A percentile compares a stretch with the other conserved stretches of the same genome.
phyloP scores from a whole-genome alignment of 1,140 invertebrate species.

The Aculops lycopersici region DNA sequence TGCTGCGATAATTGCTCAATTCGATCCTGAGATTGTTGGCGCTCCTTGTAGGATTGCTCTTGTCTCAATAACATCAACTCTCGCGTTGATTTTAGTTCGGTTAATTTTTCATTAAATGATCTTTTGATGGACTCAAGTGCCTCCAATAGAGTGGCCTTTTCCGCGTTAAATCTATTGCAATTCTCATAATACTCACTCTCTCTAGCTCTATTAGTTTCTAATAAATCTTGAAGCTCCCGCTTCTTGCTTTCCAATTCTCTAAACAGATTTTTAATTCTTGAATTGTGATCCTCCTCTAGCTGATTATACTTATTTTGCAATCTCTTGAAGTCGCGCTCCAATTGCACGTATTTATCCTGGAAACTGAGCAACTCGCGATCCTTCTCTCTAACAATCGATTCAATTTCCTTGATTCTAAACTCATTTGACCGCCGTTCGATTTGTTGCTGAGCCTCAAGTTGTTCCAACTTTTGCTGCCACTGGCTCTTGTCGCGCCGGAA shows the following conservation, averaged over 20 bases:
- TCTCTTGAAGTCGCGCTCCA: not conserved
- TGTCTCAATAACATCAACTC: too few relatives aligned
- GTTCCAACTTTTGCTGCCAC: too few relatives aligned
- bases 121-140: not conserved
- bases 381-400: too few relatives aligned
- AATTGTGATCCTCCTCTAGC: not conserved
- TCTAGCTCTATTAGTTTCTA: not conserved
- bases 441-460: too few relatives aligned
- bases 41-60: too few relatives aligned
- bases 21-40: too few relatives aligned
- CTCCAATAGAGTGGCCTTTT: not conserved
- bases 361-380: not conserved
- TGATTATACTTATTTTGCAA: not conserved
- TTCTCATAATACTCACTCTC: not conserved
- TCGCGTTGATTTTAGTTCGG: not conserved
- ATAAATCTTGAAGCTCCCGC: not conserved
- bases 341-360: not conserved
- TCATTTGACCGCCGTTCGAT: too few relatives aligned
- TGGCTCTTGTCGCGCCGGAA: too few relatives aligned
- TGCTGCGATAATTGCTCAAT: too few relatives aligned
- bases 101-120: not conserved
- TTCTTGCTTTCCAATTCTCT: not conserved
- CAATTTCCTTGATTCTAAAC: too few relatives aligned
- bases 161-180: not conserved
- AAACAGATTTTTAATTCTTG: not conserved